These are phyloP conservation scores for Eubasilissa regina DNA, from an alignment of 1,140 invertebrate genomes.

Conservation along the genomic window DNA sequence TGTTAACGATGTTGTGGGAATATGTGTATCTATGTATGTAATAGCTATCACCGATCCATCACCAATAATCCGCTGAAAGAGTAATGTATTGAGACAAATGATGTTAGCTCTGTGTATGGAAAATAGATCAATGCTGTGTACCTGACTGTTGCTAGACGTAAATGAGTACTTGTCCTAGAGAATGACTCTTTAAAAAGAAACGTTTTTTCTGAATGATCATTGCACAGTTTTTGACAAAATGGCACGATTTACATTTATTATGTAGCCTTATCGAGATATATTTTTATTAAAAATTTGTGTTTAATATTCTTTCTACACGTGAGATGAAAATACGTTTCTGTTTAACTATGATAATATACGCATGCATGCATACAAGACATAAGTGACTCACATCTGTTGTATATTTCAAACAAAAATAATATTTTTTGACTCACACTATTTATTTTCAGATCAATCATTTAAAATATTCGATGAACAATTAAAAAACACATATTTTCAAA, in stretches of 20 bases:
- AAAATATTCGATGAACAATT: neutral
- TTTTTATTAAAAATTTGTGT: too few species aligned
- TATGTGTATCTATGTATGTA: conserved; percentile 1
- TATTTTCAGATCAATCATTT: conserved; percentile 4
- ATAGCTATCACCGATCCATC: conserved; percentile 2
- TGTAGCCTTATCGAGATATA: too few species aligned
- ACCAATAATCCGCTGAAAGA: neutral
- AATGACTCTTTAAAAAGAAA: conserved; percentile 2
- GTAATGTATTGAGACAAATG: conserved; percentile 22
- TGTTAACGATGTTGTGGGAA: neutral
- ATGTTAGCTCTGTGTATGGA: conserved; percentile 20
- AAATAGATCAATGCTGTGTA: conserved; percentile 26
- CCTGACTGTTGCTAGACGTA: conserved; percentile 14
- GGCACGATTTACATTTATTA: neutral
- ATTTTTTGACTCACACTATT: neutral
- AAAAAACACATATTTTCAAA: conserved; percentile 13
- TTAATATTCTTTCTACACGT: too few species aligned
- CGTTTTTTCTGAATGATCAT: neutral
- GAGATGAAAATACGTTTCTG: neutral
- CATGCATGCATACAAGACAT: neutral
- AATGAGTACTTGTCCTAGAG: conserved; percentile 9
- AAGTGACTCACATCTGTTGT: too few species aligned
- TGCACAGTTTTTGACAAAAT: neutral
- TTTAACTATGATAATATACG: neutral
- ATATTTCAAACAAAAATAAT: neutral